Base-by-base conservation (phyloP, 2,797 vertebrate species). In the Trichosurus vulpecula region DNA sequence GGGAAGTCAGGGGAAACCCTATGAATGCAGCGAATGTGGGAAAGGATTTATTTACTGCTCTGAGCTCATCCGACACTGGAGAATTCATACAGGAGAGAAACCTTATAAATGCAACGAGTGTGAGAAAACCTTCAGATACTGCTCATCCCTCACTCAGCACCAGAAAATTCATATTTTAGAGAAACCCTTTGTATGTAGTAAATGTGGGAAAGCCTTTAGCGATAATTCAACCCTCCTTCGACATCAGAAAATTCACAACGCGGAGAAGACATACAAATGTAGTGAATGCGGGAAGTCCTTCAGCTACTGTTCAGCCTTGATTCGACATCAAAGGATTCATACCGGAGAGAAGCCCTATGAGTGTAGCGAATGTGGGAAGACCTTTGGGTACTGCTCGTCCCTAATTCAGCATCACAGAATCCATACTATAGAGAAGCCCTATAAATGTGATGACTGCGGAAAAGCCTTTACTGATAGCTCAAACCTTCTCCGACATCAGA, bases 301-400 rank as follows among this genome's bases (percentile, higher is more conserved):
- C 90, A 99, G 99, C 93, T 99, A 99, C 98, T 99, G 99, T 29
- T 99, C 99, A 8, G 99, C 99, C 98, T 99, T 99, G 96, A 98
- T 98, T 92, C 99, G 99, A 94, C 99, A 99, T 93, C 98, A 99
- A 94, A 99, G 99, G 92, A 99, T 99, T 0, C 99, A 99, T 98
- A 99, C 99, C 0, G 99, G 99, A 2, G 99, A 99, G 96, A 99
- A 92, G 61, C 92, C 92, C 54, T 95, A 95, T 30, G 52, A 94
- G 74, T 94, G 95, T 51, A 81, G 74, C 0, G 91, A 92, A 22
- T 95, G 95, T 41, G 93, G 91, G 35, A 95, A 95, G 91, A 56
- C 93, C 57, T 94, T 95, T 19, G 92, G 51, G 10, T 91, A 92
- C 74, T 94, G 95, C 52, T 96, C 93, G 0, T 94, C 91, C 16